Conservation (phyloP, 2,113 vertebrate genomes). For the Phoenicopterus ruber region DNA sequence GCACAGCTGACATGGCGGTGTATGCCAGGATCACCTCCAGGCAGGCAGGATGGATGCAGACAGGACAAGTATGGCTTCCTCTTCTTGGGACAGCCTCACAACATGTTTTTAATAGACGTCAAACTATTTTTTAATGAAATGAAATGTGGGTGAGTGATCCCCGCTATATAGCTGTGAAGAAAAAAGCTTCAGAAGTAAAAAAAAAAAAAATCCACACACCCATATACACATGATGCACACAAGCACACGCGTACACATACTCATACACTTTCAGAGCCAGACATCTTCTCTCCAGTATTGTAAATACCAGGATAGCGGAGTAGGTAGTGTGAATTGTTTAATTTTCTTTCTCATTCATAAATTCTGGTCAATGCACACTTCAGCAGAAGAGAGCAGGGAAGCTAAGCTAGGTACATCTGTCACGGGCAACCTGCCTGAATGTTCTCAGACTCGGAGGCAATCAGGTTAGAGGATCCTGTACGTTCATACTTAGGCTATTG, state of each 20-base stretch:
- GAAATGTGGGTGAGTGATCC: neutral
- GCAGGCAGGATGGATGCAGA: neutral
- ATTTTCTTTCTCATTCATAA: neutral
- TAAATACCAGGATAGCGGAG: neutral
- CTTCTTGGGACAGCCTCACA: neutral
- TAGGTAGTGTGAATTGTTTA: neutral
- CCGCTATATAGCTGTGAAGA: neutral
- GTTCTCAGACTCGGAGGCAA: neutral
- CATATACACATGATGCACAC: neutral
- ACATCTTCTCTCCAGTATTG: neutral
- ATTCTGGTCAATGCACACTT: neutral
- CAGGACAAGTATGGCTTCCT: neutral
- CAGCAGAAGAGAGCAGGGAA: neutral
- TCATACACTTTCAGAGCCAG: neutral
- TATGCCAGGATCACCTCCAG: neutral
- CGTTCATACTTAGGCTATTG: neutral
- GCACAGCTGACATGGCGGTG: fast-evolving
- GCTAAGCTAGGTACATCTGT: neutral
- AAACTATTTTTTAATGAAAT: neutral
- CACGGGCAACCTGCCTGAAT: neutral
- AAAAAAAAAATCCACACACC: fast-evolving
- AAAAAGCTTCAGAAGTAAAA: neutral
- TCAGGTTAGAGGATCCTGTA: neutral
- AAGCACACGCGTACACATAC: neutral
- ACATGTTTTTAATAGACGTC: neutral